Evolutionary conservation across 2,888 invertebrate species (phyloP), one percentile per base, ranked within the genome.

Genomic region (Protophormia terraenovae): DNA sequence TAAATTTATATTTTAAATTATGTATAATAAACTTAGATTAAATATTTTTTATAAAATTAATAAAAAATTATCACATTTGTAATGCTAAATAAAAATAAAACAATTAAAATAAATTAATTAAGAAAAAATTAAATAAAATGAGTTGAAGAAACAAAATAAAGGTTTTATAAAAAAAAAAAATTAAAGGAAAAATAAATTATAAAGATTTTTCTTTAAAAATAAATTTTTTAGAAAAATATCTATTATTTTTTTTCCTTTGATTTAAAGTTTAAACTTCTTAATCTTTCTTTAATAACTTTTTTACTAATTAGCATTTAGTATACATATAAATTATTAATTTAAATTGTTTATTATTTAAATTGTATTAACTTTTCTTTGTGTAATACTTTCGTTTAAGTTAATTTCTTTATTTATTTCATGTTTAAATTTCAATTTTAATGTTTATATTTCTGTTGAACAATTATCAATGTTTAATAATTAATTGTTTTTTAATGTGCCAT

Each of bases 41-140:
- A 47, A 19, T 16, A 41, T 73, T 38, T 71, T 77, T 38, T 24
- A 53, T 55, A 72, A 27, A 72, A 66, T 62, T 79, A 86, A 79
- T 76, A 58, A 83, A 78, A 81, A 86, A 80, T 80, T 86, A 83
- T 86, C 83, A 83, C 83, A 83, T 72, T 83, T 76, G 71, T 86
- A 83, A 72, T 83, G 86, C 79, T 86, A 85, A 80, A 64, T 58
- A 66, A 80, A 66, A 69, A 1, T 67, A 60, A 78, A 72, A 69
- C 76, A 75, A 66, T 53, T 53, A 71, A 55, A 66, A 64, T 32
- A 60, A 58, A 62, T 35, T 62, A 62, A 19, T 35, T n/a, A 14
- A 62, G 35, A 62, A 38, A 29, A 71, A 72, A 50, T 62, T 60
- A 55, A 67, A 71, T 47, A 38, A 60, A 50, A 73, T 78, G 73